These are phyloP conservation scores for Paragorgia papillata DNA, from an alignment of 92 coral and sea anemone genomes.

Conservation along the genomic window DNA sequence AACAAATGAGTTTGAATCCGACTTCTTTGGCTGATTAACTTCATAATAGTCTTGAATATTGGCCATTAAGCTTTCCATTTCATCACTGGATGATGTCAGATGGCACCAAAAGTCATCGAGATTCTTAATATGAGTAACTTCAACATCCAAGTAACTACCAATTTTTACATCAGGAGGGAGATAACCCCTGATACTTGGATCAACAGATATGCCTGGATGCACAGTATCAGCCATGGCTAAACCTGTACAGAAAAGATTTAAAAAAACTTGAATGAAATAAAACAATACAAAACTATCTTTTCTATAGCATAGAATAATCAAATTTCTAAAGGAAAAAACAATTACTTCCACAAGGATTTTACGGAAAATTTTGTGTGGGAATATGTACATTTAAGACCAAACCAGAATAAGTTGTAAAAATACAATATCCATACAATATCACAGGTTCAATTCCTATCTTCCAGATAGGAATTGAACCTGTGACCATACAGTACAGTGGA, in stretches of 20 bases:
- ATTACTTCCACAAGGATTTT: too few relatives aligned
- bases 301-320: too few relatives aligned
- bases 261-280: neutral
- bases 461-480: too few relatives aligned
- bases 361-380: too few relatives aligned
- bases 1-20: constrained; percentile 9
- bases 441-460: too few relatives aligned
- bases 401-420: too few relatives aligned
- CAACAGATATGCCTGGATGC: constrained; percentile 61
- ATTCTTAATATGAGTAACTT: constrained; percentile 74
- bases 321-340: too few relatives aligned
- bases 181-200: constrained; percentile 54
- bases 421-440: too few relatives aligned
- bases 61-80: constrained; percentile 76
- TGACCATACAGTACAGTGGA: too few relatives aligned
- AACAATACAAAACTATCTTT: neutral
- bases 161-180: constrained; percentile 55
- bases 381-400: too few relatives aligned
- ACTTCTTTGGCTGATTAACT: constrained; percentile 10
- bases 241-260: constrained; percentile 12
- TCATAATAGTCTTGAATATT: constrained; percentile 65
- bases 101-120: constrained; percentile 95
- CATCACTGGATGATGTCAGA: constrained; percentile 56
- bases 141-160: constrained; percentile 85
- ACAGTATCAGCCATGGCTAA: constrained; percentile 65